Percentiles rank a stretch among this genome's conserved stretches.
These are phyloP conservation scores for Corythucha ciliata DNA, from an alignment of 2,888 invertebrate species.

Conservation along the genomic window DNA sequence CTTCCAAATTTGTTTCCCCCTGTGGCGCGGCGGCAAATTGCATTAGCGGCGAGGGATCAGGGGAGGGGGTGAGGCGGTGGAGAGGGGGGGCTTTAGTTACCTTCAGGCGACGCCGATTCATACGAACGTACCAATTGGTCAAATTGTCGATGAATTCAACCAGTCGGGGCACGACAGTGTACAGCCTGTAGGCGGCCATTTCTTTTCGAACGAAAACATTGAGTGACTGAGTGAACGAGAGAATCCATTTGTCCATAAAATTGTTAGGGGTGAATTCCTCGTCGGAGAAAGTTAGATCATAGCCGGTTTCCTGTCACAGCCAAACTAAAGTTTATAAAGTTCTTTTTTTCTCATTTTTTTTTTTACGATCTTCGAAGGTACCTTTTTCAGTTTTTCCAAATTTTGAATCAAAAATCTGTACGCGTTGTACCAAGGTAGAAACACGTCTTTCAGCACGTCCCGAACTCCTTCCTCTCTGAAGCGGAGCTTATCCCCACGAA, in stretches of 20 bases:
- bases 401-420: constrained; percentile 92
- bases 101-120: constrained; percentile 90
- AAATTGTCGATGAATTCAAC: constrained; percentile 95
- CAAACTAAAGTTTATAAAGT: no score
- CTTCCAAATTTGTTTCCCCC: constrained; percentile 72
- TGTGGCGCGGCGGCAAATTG: no score
- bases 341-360: no score
- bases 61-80: no score
- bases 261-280: constrained; percentile 47
- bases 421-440: constrained; percentile 93
- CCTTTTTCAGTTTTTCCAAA: constrained; percentile 49
- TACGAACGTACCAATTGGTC: constrained; percentile 97
- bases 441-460: constrained; percentile 93
- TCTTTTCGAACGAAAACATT: constrained; percentile 79
- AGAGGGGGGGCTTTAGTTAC: no score
- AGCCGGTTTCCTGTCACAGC: constrained; percentile 9
- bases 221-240: constrained; percentile 91
- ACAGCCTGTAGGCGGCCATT: constrained; percentile 89
- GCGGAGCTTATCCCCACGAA: constrained; percentile 87
- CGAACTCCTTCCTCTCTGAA: constrained; percentile 97
- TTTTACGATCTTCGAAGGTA: no score
- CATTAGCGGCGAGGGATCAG: no score
- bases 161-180: constrained; percentile 87
- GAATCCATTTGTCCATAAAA: constrained; percentile 95
- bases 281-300: constrained; percentile 37